These are phyloP conservation scores for Rissa tridactyla DNA, from an alignment of 2,113 vertebrate species.

Conservation along the genomic window DNA sequence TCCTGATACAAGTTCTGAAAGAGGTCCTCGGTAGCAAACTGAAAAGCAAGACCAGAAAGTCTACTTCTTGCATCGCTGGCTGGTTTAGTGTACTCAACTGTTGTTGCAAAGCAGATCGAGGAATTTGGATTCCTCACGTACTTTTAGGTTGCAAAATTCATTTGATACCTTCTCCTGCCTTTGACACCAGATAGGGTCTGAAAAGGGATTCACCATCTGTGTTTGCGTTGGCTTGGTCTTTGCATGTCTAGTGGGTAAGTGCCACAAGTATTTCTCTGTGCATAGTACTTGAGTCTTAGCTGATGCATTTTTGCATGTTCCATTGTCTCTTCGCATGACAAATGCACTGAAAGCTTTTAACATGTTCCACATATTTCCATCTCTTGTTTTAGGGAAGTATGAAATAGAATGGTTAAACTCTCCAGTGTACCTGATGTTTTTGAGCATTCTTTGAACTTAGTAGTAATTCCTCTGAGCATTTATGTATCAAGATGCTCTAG, in stretches of 20 bases:
- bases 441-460: neutral
- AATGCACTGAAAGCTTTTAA: neutral
- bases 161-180: constrained; percentile 28
- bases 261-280: neutral
- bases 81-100: neutral
- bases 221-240: constrained; percentile 31
- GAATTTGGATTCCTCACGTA: neutral
- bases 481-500: neutral
- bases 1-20: neutral
- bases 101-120: neutral
- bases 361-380: neutral
- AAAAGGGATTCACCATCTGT: constrained; percentile 28
- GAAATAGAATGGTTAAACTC: neutral
- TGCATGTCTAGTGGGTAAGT: neutral
- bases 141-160: neutral
- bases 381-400: neutral
- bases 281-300: neutral
- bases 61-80: neutral
- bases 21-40: neutral
- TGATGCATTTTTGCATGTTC: neutral
- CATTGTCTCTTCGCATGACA: neutral
- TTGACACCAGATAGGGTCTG: constrained; percentile 22
- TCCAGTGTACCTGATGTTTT: neutral
- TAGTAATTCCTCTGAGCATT: neutral
- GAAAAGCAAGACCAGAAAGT: neutral